A percentile compares a stretch with the other conserved stretches of the same genome.
These are phyloP conservation scores for Ephialtes manifestator DNA, from an alignment of 2,888 invertebrate species.

Conservation along the genomic window DNA sequence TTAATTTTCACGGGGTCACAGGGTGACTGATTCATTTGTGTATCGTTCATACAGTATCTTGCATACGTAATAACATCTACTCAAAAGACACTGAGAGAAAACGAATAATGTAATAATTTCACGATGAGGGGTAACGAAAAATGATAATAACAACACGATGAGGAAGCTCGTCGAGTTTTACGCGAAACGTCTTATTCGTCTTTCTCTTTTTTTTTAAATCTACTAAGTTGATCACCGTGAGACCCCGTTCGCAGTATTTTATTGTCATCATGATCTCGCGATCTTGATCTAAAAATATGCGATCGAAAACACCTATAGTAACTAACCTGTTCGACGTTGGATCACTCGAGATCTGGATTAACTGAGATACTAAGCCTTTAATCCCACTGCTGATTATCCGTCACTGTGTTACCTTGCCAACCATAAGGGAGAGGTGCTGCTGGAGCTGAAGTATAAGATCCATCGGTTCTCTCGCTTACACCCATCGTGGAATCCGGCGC, in stretches of 20 bases:
- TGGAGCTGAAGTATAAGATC: not conserved
- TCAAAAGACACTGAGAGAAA: slow-evolving; percentile 44
- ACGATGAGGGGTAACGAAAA: slow-evolving; percentile 22
- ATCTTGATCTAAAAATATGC: slow-evolving; percentile 51
- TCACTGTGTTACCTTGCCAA: slow-evolving; percentile 46
- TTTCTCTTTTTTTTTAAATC: slow-evolving; percentile 21
- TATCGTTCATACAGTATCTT: slow-evolving; percentile 22
- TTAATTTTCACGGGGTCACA: slow-evolving; percentile 63
- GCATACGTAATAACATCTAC: slow-evolving; percentile 22
- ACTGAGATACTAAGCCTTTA: slow-evolving; percentile 32
- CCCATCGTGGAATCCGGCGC: slow-evolving; percentile 34
- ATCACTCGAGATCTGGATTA: slow-evolving; percentile 27
- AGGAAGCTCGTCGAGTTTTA: slow-evolving; percentile 60
- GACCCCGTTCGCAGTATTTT: slow-evolving; percentile 57
- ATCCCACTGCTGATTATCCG: slow-evolving; percentile 72
- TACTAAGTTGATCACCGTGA: slow-evolving; percentile 66
- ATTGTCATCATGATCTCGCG: slow-evolving; percentile 6
- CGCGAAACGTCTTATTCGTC: slow-evolving; percentile 13
- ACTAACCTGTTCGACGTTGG: slow-evolving; percentile 56
- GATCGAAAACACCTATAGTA: slow-evolving; percentile 38
- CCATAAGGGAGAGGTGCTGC: slow-evolving; percentile 21
- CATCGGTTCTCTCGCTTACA: slow-evolving; percentile 42
- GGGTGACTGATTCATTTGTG: slow-evolving; percentile 60
- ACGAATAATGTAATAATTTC: slow-evolving; percentile 25
- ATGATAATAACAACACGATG: slow-evolving; percentile 28